Evolutionary conservation across 1,140 invertebrate genomes (phyloP), one percentile per base, ranked within the genome.

Genomic region (Eurosta solidaginis): DNA sequence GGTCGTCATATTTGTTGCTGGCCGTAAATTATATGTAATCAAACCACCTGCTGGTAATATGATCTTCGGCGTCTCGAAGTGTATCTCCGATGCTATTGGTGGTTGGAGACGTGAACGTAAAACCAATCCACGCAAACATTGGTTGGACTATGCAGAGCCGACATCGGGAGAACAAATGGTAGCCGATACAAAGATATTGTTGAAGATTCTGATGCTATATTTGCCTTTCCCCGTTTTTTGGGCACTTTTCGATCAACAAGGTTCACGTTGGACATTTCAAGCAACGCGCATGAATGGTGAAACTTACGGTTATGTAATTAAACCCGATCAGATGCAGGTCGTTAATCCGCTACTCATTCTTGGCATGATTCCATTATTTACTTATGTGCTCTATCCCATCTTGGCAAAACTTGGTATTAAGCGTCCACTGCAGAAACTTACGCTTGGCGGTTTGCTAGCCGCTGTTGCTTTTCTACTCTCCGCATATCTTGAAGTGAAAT

Each of bases 201-300:
- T 93, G 1, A 89, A 90, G 74, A 91, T 96, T 12, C 86, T 96
- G 0, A 85, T 93, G 0, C 89, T 96, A 7, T 96, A 94, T 83
- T 85, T 96, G 40, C 95, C 95, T 1, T 84, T 96, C 12, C 94
- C 95, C 0, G 84, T 96, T 6, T 96, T 96, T 87, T 96, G 95
- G 95, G 93, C 94, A 3, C 89, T 97, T 1, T 94, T 93, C 83
- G 93, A 94, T 84, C 93, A 94, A 87, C 93, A 93, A 91, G 97
- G 96, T 14, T 98, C 97, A 1, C 91, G 94, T 63, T 99, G 97
- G 97, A 97, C 96, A 0, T 92, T 98, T 78, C 97, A 99, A 91
- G 97, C 97, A 9, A 92, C 93, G 0, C 91, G 93, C 80, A 97
- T 99, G 95, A 90, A 96, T 84, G 96, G 97, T 10, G 86, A 92